These are phyloP conservation scores for Gymnothorax javanicus DNA, from an alignment of 2,797 vertebrate genomes.

Conservation along the genomic window DNA sequence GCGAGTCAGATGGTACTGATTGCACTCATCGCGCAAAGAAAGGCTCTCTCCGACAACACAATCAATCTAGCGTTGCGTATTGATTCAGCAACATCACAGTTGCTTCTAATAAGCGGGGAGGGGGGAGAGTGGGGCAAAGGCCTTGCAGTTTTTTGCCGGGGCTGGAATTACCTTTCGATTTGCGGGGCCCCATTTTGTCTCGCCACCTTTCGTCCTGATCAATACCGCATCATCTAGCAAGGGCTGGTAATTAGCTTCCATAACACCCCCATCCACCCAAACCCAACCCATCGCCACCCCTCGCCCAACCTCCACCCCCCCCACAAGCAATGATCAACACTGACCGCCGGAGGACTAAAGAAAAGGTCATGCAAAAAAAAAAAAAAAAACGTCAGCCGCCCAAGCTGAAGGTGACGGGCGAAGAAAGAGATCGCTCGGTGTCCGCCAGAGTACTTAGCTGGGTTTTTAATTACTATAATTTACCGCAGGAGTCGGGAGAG, in stretches of 20 bases:
- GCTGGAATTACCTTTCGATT: constrained; percentile 94
- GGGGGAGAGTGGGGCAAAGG: constrained; percentile 74
- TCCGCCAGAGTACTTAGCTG: constrained; percentile 86
- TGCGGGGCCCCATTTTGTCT: constrained; percentile 85
- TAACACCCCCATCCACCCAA: constrained; percentile 24
- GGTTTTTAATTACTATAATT: constrained; percentile 95
- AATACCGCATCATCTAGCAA: constrained; percentile 86
- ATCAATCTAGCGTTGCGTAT: constrained; percentile 85
- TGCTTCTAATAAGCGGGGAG: constrained; percentile 88
- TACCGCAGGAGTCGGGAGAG: constrained; percentile 90
- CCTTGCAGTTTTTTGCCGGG: constrained; percentile 71
- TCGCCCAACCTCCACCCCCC: constrained; percentile 48
- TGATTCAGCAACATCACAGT: constrained; percentile 89
- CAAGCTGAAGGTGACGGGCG: constrained; percentile 87
- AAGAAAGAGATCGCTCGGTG: constrained; percentile 84
- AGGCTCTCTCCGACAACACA: constrained; percentile 84
- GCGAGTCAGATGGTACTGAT: constrained; percentile 81
- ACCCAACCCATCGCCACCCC: too few relatives aligned
- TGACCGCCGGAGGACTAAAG: constrained; percentile 73
- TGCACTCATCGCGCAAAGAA: constrained; percentile 71
- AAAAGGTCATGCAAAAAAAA: constrained; percentile 79
- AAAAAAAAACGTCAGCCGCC: constrained; percentile 71
- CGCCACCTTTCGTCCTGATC: constrained; percentile 84
- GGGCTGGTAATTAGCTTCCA: constrained; percentile 86
- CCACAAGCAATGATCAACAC: constrained; percentile 68